Evolutionary conservation across 2,113 vertebrate species (phyloP), one percentile per base, ranked within the genome.

Genomic region (Ramphastos sulfuratus): DNA sequence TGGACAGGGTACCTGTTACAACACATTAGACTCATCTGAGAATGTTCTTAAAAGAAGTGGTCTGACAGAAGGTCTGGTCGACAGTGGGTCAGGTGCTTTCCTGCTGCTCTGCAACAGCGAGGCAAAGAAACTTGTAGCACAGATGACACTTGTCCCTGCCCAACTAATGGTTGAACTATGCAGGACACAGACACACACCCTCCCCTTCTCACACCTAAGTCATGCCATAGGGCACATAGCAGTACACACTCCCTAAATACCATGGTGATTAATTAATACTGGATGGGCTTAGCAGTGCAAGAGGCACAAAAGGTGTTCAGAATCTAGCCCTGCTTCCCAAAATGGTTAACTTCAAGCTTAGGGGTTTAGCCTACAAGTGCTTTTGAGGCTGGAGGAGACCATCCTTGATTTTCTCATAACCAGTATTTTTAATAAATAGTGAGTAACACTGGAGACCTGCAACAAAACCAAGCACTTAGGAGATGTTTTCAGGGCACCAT

Each of bases 1-100:
- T 9, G 16, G 92, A 95, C 94, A 96, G 93, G 97, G 98, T 99
- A 99, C 99, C 99, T 99, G 99, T 98, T 99, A 99, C 95, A 98
- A 97, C 96, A 99, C 96, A 98, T 98, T 98, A 99, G 99, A 99
- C 94, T 99, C 99, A 92, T 99, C 98, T 99, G 99, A 99, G 98
- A 99, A 99, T 33, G 98, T 99, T 99, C 99, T 98, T 98, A 99
- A 99, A 98, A 99, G 99, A 97, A 99, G 99, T 95, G 99, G 99
- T 98, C 98, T 98, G 98, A 98, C 98, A 98, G 98, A 98, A 97
- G 98, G 98, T 98, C 93, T 98, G 98, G 98, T 54, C 97, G 98
- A 98, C 97, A 97, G 94, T 96, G 96, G 96, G 94, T 95, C 98
- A 98, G 98, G 97, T 81, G 80, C 96, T 95, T 94, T 98, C 96